Evolutionary conservation across 2,888 invertebrate species (phyloP), one percentile per base, ranked within the genome.

Genomic region (Tetramorium bicarinatum): DNA sequence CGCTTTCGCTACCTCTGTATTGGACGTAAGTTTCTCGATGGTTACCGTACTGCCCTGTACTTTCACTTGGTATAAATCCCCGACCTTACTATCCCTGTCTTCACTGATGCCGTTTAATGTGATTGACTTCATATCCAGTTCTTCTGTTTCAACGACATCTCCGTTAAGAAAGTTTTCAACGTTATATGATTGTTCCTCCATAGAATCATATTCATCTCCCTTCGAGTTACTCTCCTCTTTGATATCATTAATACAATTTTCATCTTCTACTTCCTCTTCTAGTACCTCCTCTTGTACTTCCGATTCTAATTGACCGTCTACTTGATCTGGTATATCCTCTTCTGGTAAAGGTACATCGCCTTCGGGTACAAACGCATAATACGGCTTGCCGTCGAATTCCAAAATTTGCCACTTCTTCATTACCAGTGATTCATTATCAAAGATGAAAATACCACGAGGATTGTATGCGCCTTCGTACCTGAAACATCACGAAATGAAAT

Each of bases 351-450:
- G 93, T 25, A 82, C 80, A 25, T 93, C 94, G 66, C 92, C 79
- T 85, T 94, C 94, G 47, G 95, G 94, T 52, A 95, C 91, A 82
- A 95, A 95, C 4, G 94, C 95, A 87, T 95, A 95, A 90, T 94
- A 95, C 0, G 94, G 93, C 21, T 93, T 94, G 18, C 94, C 95
- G 76, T 95, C 94, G 81, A 94, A 95, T 62, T 95, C 95, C 83
- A 95, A 88, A 82, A 95, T 94, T 82, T 95, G 95, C 95, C 95
- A 95, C 75, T 94, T 94, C 80, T 91, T 92, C 95, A 95, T 95
- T 15, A 94, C 91, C 64, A 95, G 91, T 21, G 94, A 93, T 81
- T 93, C 94, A 62, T 93, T 92, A 77, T 93, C 93, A 90, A 92
- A 94, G 89, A 93, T 91, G 87, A 95, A 95, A 79, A 94, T 90